phyloP scores from a whole-genome alignment of 2,113 vertebrate species.

The Helogale parvula region DNA sequence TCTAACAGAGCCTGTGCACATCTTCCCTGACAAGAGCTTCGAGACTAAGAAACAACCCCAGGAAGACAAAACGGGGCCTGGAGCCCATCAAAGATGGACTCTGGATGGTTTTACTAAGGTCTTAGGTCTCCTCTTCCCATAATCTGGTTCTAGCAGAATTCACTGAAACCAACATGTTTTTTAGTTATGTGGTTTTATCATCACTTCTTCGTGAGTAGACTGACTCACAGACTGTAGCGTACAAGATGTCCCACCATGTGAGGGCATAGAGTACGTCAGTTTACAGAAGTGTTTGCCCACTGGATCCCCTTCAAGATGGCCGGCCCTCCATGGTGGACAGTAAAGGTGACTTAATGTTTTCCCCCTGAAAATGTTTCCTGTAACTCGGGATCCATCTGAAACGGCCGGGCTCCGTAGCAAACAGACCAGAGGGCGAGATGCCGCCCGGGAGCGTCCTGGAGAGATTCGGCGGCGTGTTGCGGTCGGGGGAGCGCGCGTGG shows the following conservation, averaged over 20 bases:
- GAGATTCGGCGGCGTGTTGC: rapidly evolving
- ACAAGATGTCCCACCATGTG: not conserved
- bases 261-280: not conserved
- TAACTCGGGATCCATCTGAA: not conserved
- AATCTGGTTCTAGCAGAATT: not conserved
- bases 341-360: not conserved
- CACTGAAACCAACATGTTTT: not conserved
- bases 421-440: not conserved
- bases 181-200: too few relatives aligned
- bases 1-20: not conserved
- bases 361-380: not conserved
- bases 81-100: not conserved
- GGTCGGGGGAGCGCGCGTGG: rapidly evolving
- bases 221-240: not conserved
- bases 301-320: not conserved
- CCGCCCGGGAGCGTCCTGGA: too few relatives aligned
- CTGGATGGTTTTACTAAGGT: not conserved
- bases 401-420: not conserved
- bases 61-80: not conserved
- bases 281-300: not conserved
- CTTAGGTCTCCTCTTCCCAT: not conserved
- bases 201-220: not conserved
- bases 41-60: not conserved
- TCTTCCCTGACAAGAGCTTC: not conserved
- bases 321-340: not conserved